Base-by-base conservation (phyloP, 2,797 vertebrate genomes). In the Falco rusticolus region DNA sequence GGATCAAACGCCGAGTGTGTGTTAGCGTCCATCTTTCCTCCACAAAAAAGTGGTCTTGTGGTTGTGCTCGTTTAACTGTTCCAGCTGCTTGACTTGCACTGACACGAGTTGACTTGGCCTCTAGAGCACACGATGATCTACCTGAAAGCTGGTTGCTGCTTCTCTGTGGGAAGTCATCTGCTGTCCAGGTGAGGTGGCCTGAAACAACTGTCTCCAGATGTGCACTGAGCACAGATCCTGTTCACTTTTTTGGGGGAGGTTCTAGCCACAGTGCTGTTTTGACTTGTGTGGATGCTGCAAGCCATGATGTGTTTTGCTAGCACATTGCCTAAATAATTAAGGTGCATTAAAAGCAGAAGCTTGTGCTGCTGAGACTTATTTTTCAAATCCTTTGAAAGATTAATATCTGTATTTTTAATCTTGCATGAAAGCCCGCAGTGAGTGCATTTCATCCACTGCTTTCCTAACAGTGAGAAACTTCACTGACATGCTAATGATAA, bases 261-360 rank as follows among this genome's bases (percentile, higher is more conserved):
- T 97, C 76, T 71, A 91, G 79, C 84, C 11, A 5, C 87, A 24
- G 63, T 43, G 82, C 92, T 89, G 8, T 39, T 81, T 39, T 69
- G 90, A 81, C 76, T 89, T 68, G 13, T 43, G 69, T 93, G 57
- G 60, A 18, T 68, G 29, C 93, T 78, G 72, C 90, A 90, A 79
- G 91, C 92, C 68, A 10, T 59, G 41, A 41, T 41, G 81, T 81
- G 80, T 92, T 91, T 91, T 94, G 92, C 93, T 71, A 92, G 71
- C 81, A 88, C 84, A 84, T 83, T 90, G 59, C 94, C 95, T 98
- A 96, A 98, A 98, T 98, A 98, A 98, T 98, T 98, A 97, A 98
- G 95, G 82, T 96, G 48, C 93, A 59, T 98, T 97, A 97, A 97
- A 98, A 97, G 97, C 95, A 97, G 94, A 96, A 93, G 79, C 95